Conservation (phyloP, 2,888 invertebrate species). For the Drosophila birchii region DNA sequence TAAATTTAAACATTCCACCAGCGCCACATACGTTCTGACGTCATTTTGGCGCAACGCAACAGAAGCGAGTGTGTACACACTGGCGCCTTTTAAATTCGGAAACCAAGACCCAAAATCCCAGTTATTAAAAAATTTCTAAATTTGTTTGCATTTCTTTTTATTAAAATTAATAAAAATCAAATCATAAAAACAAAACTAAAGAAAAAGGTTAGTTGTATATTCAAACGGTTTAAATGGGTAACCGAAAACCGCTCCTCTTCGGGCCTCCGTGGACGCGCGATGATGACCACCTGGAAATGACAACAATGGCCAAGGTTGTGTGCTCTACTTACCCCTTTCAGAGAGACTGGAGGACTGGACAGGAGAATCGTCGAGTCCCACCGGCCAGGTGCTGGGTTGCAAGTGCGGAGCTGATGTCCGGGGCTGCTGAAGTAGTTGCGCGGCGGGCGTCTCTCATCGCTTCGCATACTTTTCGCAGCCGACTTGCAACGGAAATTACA, state of each 20-base stretch:
- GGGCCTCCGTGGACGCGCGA: neutral
- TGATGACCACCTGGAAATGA: constrained; percentile 50
- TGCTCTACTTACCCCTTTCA: constrained; percentile 55
- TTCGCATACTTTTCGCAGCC: constrained; percentile 72
- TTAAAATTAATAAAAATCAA: neutral
- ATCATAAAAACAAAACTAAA: neutral
- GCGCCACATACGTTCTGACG: neutral
- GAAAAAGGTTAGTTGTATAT: neutral
- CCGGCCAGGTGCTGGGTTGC: constrained; percentile 13
- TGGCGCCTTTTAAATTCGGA: neutral
- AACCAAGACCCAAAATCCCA: neutral
- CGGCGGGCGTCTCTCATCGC: constrained; percentile 66
- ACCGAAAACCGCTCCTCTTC: neutral
- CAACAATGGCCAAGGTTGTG: constrained; percentile 36
- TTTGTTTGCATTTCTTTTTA: constrained; percentile 1
- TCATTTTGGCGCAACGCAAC: neutral
- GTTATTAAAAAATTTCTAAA: neutral
- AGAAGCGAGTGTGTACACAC: constrained; percentile 6
- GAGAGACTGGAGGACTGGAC: constrained; percentile 15
- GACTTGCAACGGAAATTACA: constrained; percentile 81
- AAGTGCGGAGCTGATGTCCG: constrained; percentile 18
- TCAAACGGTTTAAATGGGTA: neutral
- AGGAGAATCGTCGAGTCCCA: constrained; percentile 10
- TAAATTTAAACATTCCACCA: neutral
- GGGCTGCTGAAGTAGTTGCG: constrained; percentile 60